Conservation (phyloP, 2,888 invertebrate genomes). For the Notodromas monacha region DNA sequence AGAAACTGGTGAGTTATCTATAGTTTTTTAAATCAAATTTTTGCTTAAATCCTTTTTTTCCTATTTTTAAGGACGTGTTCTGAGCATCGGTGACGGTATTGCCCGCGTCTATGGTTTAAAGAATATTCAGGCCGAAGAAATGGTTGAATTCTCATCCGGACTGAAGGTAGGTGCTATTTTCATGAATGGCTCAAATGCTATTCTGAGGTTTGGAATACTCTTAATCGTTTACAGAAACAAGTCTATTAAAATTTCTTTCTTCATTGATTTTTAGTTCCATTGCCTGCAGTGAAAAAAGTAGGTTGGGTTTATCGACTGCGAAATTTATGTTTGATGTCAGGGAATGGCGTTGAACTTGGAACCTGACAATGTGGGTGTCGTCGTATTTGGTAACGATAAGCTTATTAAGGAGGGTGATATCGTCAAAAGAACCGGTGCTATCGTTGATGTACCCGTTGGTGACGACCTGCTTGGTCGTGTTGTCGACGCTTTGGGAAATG, state of each 20-base stretch:
- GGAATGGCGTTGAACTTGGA: conserved; percentile 28
- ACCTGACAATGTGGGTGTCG: conserved; percentile 26
- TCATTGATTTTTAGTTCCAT: too few species aligned
- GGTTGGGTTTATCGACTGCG: too few species aligned
- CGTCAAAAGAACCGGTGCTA: conserved; percentile 16
- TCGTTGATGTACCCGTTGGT: conserved; percentile 14
- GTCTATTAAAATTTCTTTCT: too few species aligned
- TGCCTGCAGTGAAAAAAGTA: too few species aligned
- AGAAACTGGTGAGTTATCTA: conserved; percentile 6
- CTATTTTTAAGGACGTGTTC: conserved; percentile 11
- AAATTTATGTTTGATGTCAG: too few species aligned
- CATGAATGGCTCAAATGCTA: too few species aligned
- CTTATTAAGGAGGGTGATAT: conserved; percentile 24
- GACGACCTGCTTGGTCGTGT: conserved; percentile 14
- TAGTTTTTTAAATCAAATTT: too few species aligned
- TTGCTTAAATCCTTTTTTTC: too few species aligned
- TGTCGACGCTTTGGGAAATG: conserved; percentile 21
- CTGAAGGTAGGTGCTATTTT: too few species aligned
- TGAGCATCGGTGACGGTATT: conserved; percentile 13
- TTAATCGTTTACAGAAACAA: too few species aligned
- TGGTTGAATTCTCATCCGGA: conserved; percentile 12
- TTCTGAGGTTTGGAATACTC: too few species aligned
- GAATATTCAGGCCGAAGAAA: conserved; percentile 13
- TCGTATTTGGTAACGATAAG: conserved; percentile 26
- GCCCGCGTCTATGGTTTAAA: conserved; percentile 12